Evolutionary conservation across 2,113 vertebrate species (phyloP).

Genomic region (Anarrhichthys ocellatus): DNA sequence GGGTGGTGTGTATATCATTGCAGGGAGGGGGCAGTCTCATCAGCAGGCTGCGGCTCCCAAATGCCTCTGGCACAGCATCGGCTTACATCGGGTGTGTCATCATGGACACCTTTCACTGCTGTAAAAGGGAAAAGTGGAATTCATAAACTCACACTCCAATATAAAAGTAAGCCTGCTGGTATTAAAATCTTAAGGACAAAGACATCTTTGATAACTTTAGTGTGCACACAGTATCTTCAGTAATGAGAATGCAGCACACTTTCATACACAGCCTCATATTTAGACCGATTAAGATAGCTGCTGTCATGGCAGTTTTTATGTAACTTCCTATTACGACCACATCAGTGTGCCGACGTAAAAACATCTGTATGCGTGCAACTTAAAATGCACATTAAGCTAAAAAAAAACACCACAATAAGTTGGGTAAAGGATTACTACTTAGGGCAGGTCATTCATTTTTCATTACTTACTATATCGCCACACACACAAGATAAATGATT

Average conservation of each 20-base stretch:
- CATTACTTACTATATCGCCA: background rate
- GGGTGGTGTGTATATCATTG: constrained; percentile 16
- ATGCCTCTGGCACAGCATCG: constrained; percentile 29
- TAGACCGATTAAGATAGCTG: constrained; percentile 7
- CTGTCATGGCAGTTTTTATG: background rate
- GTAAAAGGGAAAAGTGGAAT: constrained; percentile 56
- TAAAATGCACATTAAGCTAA: background rate
- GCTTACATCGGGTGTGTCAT: constrained; percentile 23
- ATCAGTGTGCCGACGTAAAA: background rate
- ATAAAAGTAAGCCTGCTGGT: background rate
- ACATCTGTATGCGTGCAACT: background rate
- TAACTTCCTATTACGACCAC: background rate
- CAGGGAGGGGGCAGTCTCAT: constrained; percentile 35
- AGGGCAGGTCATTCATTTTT: background rate
- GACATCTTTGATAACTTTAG: background rate
- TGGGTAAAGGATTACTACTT: background rate
- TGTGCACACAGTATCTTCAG: background rate
- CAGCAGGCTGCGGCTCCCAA: constrained; percentile 35
- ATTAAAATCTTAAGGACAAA: constrained; percentile 1
- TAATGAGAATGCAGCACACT: background rate
- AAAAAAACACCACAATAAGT: background rate
- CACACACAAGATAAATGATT: background rate
- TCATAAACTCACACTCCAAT: constrained; percentile 17
- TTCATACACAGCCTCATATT: constrained; percentile 5
- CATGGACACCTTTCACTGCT: constrained; percentile 61